Evolutionary conservation across 2,888 invertebrate species (phyloP).

Genomic region (Rhaphigaster nebulosa): DNA sequence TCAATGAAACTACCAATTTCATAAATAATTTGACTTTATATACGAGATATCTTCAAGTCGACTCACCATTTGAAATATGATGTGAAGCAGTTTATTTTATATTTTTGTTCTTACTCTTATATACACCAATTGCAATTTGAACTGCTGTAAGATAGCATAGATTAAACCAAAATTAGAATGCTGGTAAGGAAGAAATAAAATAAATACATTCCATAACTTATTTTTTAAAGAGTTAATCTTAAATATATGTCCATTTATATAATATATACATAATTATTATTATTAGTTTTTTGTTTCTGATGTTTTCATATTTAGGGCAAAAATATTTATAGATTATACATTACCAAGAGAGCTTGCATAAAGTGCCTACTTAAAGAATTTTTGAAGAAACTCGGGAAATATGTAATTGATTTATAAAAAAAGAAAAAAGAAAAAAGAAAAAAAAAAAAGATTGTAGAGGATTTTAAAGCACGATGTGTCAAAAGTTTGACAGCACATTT

Average conservation of each 20-base stretch:
- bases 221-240: slow-evolving; percentile 14
- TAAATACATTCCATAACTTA: slow-evolving; percentile 48
- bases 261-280: slow-evolving; percentile 47
- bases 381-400: slow-evolving; percentile 13
- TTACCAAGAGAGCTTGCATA: slow-evolving; percentile 48
- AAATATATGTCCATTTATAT: slow-evolving; percentile 56
- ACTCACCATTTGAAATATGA: not conserved
- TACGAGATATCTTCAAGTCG: not conserved
- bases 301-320: slow-evolving; percentile 28
- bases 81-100: not conserved
- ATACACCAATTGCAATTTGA: not conserved
- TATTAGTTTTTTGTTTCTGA: not conserved
- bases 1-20: not conserved
- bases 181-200: slow-evolving; percentile 48
- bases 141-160: not conserved
- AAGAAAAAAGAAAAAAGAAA: not conserved
- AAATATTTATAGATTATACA: slow-evolving; percentile 39
- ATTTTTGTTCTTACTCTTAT: not conserved
- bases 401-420: not conserved
- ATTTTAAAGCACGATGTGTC: slow-evolving; percentile 52
- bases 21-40: slow-evolving; percentile 1
- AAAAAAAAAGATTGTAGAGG: not conserved
- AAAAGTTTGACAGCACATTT: slow-evolving; percentile 40
- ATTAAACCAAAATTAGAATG: slow-evolving; percentile 45
- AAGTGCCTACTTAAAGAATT: slow-evolving; percentile 41